Evolutionary conservation across 1,140 invertebrate species (phyloP), one percentile per base, ranked within the genome.

Genomic region (Microplitis demolitor): DNA sequence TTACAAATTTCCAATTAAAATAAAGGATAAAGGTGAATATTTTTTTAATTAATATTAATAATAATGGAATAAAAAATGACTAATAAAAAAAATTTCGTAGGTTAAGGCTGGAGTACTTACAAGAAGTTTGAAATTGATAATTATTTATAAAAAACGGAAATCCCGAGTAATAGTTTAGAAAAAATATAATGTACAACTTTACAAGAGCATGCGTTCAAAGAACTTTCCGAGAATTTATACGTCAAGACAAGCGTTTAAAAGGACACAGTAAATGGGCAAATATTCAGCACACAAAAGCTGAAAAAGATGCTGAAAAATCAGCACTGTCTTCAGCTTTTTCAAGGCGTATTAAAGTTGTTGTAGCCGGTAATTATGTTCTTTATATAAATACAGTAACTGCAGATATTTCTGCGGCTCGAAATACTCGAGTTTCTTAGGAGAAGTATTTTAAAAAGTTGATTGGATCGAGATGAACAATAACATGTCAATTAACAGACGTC

Each of bases 261-360:
- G 92, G 93, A 0, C 93, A 94, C 79, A 91, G 90, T 33, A 94
- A 94, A 85, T 94, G 93, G 93, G 85, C 89, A 37, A 94, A 94
- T 82, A 93, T 93, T 14, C 89, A 85, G 72, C 91, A 93, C 70
- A 90, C 82, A 1, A 94, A 93, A 82, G 88, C 83, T 0, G 81
- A 82, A 60, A 91, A 92, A 74, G 92, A 94, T 85, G 76, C 75
- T 0, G 79, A 91, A 78, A 90, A 85, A 78, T 80, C 86, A 4
- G 31, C 73, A 1, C 37, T 89, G 4, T 90, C 89, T 72, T 79
- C 77, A 1, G 85, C 78, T 70, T 77, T 90, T n/a, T 74, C 83
- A 0, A 77, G 85, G 5, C 87, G 88, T 79, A 90, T 93, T 69
- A 89, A 83, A 74, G 67, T 89, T 16, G 91, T 89, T 1, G 86